Base-by-base conservation (phyloP, 2,113 vertebrate genomes). In the Opisthocomus hoazin region DNA sequence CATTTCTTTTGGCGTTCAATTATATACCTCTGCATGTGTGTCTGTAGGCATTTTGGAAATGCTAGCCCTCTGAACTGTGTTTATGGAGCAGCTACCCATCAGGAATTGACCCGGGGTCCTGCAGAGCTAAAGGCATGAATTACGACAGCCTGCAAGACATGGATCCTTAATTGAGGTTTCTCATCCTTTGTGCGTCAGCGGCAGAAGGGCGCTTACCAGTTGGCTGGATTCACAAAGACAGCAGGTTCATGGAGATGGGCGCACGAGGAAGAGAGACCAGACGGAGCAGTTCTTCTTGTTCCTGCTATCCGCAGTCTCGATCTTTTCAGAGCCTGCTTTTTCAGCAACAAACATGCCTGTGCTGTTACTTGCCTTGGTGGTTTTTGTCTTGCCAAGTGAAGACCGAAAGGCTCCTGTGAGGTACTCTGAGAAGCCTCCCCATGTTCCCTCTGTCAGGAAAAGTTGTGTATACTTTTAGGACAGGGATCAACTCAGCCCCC, bases 221-320 rank as follows among this genome's bases (percentile, higher is more conserved):
- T 68, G 93, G 91, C 54, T 77, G 81, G 36, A 73, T 88, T 82
- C 32, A 23, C 65, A 81, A 56, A 84, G 36, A 19, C 86, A 65
- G 93, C 1, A 9, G 60, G 77, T 87, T 78, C 26, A 6, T 4
- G n/a, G 77, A 48, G 60, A 48, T 0, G 65, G 58, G 50, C 0
- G 2, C 46, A 7, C 1, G 7, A 41, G 91, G 87, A 81, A 79
- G 70, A 71, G 83, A 76, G 86, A 96, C 91, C 95, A 95, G 96
- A 92, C 70, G n/a, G 94, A 92, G 94, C 92, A 69, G 94, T 96
- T 96, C 92, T 97, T 91, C 94, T 87, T 92, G 91, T 96, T 97
- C 93, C 81, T 95, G 84, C 86, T 95, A 87, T 93, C 92, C 91
- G 15, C 23, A 1, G 68, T 91, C 68, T 34, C 7, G 0, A 82